Base-by-base conservation (phyloP, 2,888 invertebrate species). In the Caenorhabditis panamensis region DNA sequence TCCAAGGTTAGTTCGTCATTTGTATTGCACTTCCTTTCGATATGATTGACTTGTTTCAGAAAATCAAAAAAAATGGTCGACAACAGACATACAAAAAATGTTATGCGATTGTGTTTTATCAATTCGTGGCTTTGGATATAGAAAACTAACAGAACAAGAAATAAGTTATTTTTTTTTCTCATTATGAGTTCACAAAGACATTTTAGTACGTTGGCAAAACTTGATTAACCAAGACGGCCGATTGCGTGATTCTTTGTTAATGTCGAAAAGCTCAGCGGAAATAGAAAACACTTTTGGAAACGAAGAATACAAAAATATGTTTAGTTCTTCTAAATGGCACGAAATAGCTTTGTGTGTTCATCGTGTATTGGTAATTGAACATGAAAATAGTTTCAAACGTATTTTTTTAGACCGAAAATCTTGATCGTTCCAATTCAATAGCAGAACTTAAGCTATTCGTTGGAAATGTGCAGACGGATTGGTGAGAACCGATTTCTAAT, bases 71-170 rank as follows among this genome's bases (percentile, higher is more conserved):
- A 51, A 58, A 22, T 63, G 59, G 13, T 41, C 49, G 16, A 22
- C 41, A n/a, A 59, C 24, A 24, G 41, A 44, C 4, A 13, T 62
- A 18, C 67, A 64, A 61, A 73, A 72, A 6, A 26, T 75, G 18
- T 66, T 87, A 4, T 49, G 79, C 16, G 53, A 82, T 31, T 84
- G 82, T 76, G 88, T 88, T 1, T 54, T 78, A 2, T 72, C 85
- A 1, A 87, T 88, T 16, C 61, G 88, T 31, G 88, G 88, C 22
- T 87, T 87, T 67, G 90, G 90, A 0, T 81, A 88, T n/a, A 64
- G 87, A 56, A 88, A 87, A 56, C 67, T 90, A 11, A 90, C 90
- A 0, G 90, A 90, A 64, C 90, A 90, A 64, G 90, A 90, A 78
- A 86, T 89, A 79, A 85, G 89, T 89, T 28, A 16, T 77, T 76